Evolutionary conservation across 2,888 invertebrate species (phyloP).

Genomic region (Dasypolia templi): DNA sequence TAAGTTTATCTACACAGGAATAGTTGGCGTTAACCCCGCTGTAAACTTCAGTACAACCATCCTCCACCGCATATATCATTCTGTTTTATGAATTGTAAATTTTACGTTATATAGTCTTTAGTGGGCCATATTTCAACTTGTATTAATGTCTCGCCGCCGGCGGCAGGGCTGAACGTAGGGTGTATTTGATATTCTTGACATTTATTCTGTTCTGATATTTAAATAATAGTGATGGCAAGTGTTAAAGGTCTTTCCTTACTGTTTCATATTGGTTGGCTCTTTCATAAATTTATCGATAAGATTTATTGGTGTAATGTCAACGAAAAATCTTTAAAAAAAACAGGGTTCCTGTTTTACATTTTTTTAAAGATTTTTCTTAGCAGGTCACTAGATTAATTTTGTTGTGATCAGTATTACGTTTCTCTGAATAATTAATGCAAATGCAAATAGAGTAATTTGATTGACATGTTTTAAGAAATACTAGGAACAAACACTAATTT

Average conservation of each 20-base stretch:
- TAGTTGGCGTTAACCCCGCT: constrained; percentile 57
- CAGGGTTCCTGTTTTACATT: too few species aligned
- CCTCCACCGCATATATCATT: constrained; percentile 85
- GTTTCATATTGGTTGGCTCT: not conserved
- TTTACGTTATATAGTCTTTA: constrained; percentile 89
- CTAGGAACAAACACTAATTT: too few species aligned
- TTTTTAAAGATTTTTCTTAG: too few species aligned
- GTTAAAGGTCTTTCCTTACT: constrained; percentile 7
- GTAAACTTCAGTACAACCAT: constrained; percentile 74
- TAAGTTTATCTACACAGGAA: constrained; percentile 58
- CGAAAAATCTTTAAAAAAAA: too few species aligned
- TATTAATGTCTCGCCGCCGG: constrained; percentile 82
- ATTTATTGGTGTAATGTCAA: not conserved
- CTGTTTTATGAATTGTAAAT: constrained; percentile 90
- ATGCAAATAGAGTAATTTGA: constrained; percentile 52
- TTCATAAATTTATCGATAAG: not conserved
- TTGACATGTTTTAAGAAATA: constrained; percentile 34
- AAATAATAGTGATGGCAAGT: constrained; percentile 23
- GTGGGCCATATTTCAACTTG: constrained; percentile 87
- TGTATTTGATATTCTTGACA: constrained; percentile 54
- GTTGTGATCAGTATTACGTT: not conserved
- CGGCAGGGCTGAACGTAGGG: constrained; percentile 78
- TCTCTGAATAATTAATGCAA: constrained; percentile 12
- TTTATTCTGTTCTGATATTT: constrained; percentile 46
- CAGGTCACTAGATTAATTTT: not conserved